These are phyloP conservation scores for Cylloceria caligata DNA, from an alignment of 2,888 invertebrate genomes.

Conservation along the genomic window DNA sequence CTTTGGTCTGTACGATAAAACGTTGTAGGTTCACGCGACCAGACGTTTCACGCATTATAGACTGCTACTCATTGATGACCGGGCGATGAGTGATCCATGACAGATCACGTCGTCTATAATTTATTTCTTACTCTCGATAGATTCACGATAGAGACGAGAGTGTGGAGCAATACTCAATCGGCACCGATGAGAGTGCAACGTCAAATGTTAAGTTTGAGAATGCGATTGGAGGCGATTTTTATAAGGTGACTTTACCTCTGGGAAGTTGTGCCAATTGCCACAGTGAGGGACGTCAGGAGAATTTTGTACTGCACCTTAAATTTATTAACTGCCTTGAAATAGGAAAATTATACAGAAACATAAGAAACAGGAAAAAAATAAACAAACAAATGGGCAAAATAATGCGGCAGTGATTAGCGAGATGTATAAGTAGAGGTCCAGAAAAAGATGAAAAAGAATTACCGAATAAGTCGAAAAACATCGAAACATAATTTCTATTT, in stretches of 20 bases:
- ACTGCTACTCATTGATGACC: background rate
- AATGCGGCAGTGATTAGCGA: too few relatives aligned
- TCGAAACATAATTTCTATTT: too few relatives aligned
- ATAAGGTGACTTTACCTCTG: slow-evolving; percentile 4
- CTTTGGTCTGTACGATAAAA: slow-evolving; percentile 12
- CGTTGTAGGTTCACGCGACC: slow-evolving; percentile 5
- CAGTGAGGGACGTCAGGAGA: background rate
- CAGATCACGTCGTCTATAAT: background rate
- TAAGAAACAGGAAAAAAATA: background rate
- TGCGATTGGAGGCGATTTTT: slow-evolving; percentile 1
- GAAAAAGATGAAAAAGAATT: too few relatives aligned
- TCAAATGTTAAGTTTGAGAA: background rate
- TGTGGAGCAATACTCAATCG: background rate
- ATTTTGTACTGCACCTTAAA: background rate
- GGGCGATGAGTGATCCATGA: slow-evolving; percentile 21
- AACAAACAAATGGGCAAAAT: too few relatives aligned
- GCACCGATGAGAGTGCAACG: background rate
- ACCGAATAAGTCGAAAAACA: too few relatives aligned
- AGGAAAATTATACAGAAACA: background rate
- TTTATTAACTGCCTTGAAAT: background rate
- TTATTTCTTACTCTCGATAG: slow-evolving; percentile 3
- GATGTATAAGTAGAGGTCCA: too few relatives aligned
- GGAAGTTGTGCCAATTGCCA: background rate
- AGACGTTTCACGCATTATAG: background rate
- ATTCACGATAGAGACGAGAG: background rate